Base-by-base conservation (phyloP, 92 coral and sea anemone genomes). In the Porites divaricata region DNA sequence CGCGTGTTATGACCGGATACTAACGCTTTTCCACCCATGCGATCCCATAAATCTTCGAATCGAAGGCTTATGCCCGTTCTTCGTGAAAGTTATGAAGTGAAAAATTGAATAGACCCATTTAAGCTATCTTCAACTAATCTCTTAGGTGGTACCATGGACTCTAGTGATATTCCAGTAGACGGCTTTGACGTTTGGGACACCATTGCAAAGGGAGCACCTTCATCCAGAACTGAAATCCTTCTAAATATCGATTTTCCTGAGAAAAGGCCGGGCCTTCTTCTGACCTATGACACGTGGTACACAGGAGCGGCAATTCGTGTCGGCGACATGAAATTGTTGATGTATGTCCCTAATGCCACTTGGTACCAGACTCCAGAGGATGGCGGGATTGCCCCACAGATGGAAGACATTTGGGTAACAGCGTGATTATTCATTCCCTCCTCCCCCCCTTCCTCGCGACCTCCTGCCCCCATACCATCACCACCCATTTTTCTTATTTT, bases 181-280 rank as follows among this genome's bases (percentile, higher is more conserved):
- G 90, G 93, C 53, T 81, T 75, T 49, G 86, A 86, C 48, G 76
- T 90, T 2, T 90, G 93, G 93, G 90, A 86, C 8, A 81, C 90
- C 48, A 63, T 90, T 52, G 79, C 89, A 1, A 70, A 23, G 41
- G 90, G 84, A 22, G 79, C 77, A 15, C 49, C 88, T 59, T 90
- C 93, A 2, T 88, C 93, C 25, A 79, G 93, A 20, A 80, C 71
- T 48, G 93, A 90, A 59, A 77, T 90, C 17, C 90, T 90, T 0
- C 88, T 81, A 23, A 88, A 88, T 65, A 88, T 90, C 13, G 93
- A 90, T 80, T 50, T 79, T 10, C 87, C 86, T 17, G 75, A 80
- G 48, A 58, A 65, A 26, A 48, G 79, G 66, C 70, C 67, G 26
- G 88, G 79, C 2, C 88, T 71, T 26, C 26, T 59, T 20, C 15